These are phyloP conservation scores for Brachionus calyciflorus DNA, from an alignment of 1,140 invertebrate genomes.

Conservation along the genomic window DNA sequence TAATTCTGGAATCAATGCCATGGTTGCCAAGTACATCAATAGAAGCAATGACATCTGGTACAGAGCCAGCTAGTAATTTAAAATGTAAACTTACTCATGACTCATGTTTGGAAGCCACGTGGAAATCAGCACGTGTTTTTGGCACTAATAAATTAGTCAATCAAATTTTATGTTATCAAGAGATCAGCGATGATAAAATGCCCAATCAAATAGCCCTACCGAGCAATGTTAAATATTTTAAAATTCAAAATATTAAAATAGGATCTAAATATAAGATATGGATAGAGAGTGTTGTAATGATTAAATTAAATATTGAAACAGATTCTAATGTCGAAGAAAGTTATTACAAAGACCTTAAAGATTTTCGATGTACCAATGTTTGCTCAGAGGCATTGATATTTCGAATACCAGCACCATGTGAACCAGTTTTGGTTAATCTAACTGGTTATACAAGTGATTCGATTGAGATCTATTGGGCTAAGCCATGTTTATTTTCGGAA, in stretches of 20 bases:
- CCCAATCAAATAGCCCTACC: slow-evolving; percentile 48
- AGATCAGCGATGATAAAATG: slow-evolving; percentile 53
- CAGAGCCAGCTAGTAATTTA: slow-evolving; percentile 56
- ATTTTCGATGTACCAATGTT: slow-evolving; percentile 57
- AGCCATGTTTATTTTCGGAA: slow-evolving; percentile 55
- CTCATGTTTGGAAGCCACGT: slow-evolving; percentile 53
- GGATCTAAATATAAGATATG: slow-evolving; percentile 53
- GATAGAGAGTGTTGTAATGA: slow-evolving; percentile 59
- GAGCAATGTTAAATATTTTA: neutral
- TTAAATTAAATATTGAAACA: slow-evolving; percentile 58
- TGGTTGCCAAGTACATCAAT: slow-evolving; percentile 58
- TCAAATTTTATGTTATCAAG: slow-evolving; percentile 57
- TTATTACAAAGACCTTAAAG: slow-evolving; percentile 51
- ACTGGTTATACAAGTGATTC: slow-evolving; percentile 55
- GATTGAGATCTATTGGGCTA: slow-evolving; percentile 59
- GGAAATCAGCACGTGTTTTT: slow-evolving; percentile 56
- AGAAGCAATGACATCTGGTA: slow-evolving; percentile 53
- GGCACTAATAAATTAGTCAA: slow-evolving; percentile 57
- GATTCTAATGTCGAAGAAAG: slow-evolving; percentile 48
- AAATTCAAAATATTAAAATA: slow-evolving; percentile 30
- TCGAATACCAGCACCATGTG: slow-evolving; percentile 56
- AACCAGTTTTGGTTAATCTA: slow-evolving; percentile 54
- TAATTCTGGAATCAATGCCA: slow-evolving; percentile 52
- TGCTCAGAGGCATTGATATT: slow-evolving; percentile 56
- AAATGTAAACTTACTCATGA: slow-evolving; percentile 52